These are phyloP conservation scores for Chinchilla lanigera DNA, from an alignment of 2,113 vertebrate species.

Conservation along the genomic window DNA sequence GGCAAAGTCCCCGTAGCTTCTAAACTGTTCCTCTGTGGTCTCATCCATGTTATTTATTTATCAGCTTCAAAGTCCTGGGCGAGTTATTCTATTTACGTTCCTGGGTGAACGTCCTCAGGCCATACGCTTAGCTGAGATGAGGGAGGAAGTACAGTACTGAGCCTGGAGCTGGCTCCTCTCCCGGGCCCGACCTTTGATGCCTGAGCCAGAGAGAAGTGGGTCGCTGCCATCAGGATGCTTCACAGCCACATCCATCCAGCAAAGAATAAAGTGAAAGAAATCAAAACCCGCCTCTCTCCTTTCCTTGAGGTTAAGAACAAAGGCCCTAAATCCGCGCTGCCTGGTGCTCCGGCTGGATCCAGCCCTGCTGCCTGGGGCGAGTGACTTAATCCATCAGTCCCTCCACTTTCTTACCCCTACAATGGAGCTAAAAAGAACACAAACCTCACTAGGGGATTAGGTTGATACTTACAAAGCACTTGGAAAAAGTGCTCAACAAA, in stretches of 20 bases:
- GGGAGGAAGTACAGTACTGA: background rate
- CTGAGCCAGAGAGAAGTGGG: background rate
- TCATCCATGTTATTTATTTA: background rate
- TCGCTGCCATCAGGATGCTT: background rate
- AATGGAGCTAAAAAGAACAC: background rate
- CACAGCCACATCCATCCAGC: background rate
- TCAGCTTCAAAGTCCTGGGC: constrained; percentile 13
- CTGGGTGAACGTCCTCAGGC: background rate
- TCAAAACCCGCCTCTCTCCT: background rate
- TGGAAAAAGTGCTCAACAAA: background rate
- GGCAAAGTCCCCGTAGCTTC: background rate
- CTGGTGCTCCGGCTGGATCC: background rate
- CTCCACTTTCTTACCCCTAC: background rate
- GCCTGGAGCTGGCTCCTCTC: background rate
- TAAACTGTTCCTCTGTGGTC: background rate
- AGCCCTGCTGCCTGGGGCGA: background rate
- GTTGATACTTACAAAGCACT: background rate
- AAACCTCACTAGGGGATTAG: background rate
- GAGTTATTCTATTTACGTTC: constrained; percentile 1
- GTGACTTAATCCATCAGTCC: background rate
- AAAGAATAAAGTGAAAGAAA: background rate
- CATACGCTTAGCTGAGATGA: constrained; percentile 27
- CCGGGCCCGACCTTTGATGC: constrained; percentile 3
- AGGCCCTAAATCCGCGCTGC: background rate
- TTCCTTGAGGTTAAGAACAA: background rate